Percentiles rank a stretch among this genome's conserved stretches.
Conservation (phyloP, 2,797 vertebrate species). For the Buphagus erythrorhynchus region DNA sequence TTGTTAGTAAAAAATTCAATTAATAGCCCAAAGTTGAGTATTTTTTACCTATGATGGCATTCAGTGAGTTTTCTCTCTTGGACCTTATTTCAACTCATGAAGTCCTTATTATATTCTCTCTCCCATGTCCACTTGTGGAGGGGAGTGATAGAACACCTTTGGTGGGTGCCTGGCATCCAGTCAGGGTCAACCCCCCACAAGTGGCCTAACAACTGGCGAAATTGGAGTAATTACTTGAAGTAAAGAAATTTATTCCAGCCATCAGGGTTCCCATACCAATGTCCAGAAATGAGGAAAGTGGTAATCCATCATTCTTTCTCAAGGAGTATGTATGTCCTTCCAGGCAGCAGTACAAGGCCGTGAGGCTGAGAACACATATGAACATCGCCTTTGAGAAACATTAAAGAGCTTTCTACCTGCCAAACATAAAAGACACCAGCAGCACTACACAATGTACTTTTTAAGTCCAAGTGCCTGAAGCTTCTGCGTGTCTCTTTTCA, state of each 20-base stretch:
- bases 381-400: background rate
- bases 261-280: background rate
- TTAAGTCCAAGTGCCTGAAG: background rate
- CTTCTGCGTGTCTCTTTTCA: background rate
- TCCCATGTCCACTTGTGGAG: background rate
- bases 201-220: background rate
- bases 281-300: slow-evolving; percentile 2
- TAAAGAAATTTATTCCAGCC: background rate
- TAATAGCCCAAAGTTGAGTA: background rate
- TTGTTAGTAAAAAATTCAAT: background rate
- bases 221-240: background rate
- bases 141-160: background rate
- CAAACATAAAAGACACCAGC: background rate
- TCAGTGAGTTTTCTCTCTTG: background rate
- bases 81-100: background rate
- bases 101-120: background rate
- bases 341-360: background rate
- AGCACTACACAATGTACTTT: background rate
- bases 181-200: background rate
- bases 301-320: background rate
- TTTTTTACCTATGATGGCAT: background rate
- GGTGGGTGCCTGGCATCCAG: background rate
- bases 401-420: background rate
- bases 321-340: background rate
- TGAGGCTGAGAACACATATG: background rate